Conservation (phyloP, 2,113 vertebrate species). For the Bagarius yarrelli region DNA sequence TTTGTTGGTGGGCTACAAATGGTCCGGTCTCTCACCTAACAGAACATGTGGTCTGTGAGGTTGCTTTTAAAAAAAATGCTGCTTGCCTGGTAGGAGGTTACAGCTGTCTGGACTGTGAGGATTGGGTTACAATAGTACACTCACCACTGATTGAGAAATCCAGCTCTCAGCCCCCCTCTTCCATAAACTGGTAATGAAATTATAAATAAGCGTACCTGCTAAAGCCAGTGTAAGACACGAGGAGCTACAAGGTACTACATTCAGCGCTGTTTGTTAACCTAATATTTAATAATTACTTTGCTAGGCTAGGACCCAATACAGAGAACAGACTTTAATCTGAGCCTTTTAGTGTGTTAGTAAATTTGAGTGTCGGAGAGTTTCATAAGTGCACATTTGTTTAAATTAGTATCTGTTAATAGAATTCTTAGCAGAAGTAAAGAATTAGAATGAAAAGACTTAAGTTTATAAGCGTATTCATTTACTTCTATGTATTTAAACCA, state of each 20-base stretch:
- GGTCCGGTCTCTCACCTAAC: background rate
- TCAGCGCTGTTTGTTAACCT: slow-evolving; percentile 25
- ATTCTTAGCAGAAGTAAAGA: background rate
- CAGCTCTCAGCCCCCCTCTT: slow-evolving; percentile 13
- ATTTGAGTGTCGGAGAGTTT: background rate
- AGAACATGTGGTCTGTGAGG: slow-evolving; percentile 36
- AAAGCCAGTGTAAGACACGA: background rate
- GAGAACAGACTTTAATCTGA: background rate
- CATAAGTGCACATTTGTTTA: slow-evolving; percentile 1
- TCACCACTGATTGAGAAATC: slow-evolving; percentile 35
- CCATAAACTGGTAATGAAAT: slow-evolving; percentile 25
- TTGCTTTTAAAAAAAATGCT: background rate
- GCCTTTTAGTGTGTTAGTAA: background rate
- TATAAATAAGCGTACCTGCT: slow-evolving; percentile 7
- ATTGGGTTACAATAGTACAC: slow-evolving; percentile 45
- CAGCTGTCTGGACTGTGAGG: slow-evolving; percentile 36
- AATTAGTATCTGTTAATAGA: background rate
- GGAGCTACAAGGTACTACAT: background rate
- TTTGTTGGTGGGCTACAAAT: background rate
- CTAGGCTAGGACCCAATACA: background rate
- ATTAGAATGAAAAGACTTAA: background rate
- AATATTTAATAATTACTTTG: slow-evolving; percentile 30
- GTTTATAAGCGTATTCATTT: background rate
- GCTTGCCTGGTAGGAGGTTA: slow-evolving; percentile 46
- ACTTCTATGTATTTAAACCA: too few relatives aligned